Evolutionary conservation across 2,113 vertebrate species (phyloP), one percentile per base, ranked within the genome.

Genomic region (Ctenodactylus gundi): DNA sequence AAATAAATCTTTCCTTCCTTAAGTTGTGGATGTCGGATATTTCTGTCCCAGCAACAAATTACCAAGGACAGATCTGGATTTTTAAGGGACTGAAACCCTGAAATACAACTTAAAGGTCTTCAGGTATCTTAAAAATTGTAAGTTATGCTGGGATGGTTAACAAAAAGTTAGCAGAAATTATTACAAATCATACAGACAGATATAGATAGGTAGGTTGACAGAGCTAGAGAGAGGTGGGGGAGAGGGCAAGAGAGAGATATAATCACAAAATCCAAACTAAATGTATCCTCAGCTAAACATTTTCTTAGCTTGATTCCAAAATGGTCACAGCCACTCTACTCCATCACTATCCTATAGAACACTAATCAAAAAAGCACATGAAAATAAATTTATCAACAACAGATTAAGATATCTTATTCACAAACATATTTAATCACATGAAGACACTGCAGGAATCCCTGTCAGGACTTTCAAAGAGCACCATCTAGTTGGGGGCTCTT

Each of bases 291-390:
- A 57, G 41, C 18, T 62, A 27, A 51, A n/a, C 4, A 51, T 76
- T 90, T 92, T 57, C 51, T 92, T 80, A 62, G 41, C 27, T 31
- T 64, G 80, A 95, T 84, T 20, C 73, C 12, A 60, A 68, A 94
- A 94, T 83, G 76, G 34, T 58, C 18, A 31, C 6, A 70, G 4
- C 62, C 29, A 84, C 31, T 70, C 21, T 2, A 15, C 27, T 14
- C 23, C 17, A 86, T 25, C 17, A 92, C 20, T 12, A 76, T 2
- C n/a, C 27, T 88, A 44, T 1, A 83, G 18, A 93, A 15, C 53
- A 17, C n/a, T 57, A 90, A 36, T 58, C 8, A 70, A 53, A 77
- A 8, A 36, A 6, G 20, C 53, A 94, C 90, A 20, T 81, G 25
- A 65, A 64, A 92, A 34, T n/a, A 83, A 49, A 70, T n/a, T 68